Conservation (phyloP, 2,888 invertebrate species). For the Celastrina argiolus region DNA sequence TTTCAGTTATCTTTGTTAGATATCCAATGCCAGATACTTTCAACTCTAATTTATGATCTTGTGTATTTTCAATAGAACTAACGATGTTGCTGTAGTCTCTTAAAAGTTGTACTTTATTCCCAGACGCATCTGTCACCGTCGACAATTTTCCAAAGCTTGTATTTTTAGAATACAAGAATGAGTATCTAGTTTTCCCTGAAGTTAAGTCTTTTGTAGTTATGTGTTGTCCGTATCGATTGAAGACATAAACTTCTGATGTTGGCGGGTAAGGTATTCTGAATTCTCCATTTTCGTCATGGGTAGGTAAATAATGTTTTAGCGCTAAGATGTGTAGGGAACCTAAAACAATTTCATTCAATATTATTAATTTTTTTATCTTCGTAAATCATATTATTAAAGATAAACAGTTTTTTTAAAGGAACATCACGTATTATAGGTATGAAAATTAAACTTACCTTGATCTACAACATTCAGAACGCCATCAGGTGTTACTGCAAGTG, state of each 20-base stretch:
- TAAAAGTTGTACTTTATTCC: slow-evolving; percentile 93
- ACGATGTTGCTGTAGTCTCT: slow-evolving; percentile 95
- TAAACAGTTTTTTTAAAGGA: too few species aligned
- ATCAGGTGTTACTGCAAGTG: slow-evolving; percentile 95
- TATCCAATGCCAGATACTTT: slow-evolving; percentile 96
- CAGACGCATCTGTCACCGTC: slow-evolving; percentile 95
- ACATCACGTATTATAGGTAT: too few species aligned
- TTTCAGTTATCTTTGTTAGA: slow-evolving; percentile 91
- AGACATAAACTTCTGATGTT: slow-evolving; percentile 94
- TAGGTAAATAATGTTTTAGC: slow-evolving; percentile 90
- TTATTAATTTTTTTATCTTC: too few species aligned
- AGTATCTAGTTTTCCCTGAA: slow-evolving; percentile 95
- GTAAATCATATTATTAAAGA: too few species aligned
- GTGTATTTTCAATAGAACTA: slow-evolving; percentile 95
- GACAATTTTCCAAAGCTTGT: slow-evolving; percentile 96
- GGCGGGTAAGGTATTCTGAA: slow-evolving; percentile 96
- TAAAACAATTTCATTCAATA: slow-evolving; percentile 43
- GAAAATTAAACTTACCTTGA: too few species aligned
- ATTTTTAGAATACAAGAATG: slow-evolving; percentile 97
- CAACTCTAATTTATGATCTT: slow-evolving; percentile 94
- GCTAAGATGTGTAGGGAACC: slow-evolving; percentile 90
- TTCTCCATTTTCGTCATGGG: slow-evolving; percentile 92
- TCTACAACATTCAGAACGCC: slow-evolving; percentile 98
- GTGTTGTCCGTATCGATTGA: slow-evolving; percentile 97
- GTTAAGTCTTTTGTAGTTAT: slow-evolving; percentile 95